Base-by-base conservation (phyloP, 2,888 invertebrate genomes). In the Polyploca ridens region DNA sequence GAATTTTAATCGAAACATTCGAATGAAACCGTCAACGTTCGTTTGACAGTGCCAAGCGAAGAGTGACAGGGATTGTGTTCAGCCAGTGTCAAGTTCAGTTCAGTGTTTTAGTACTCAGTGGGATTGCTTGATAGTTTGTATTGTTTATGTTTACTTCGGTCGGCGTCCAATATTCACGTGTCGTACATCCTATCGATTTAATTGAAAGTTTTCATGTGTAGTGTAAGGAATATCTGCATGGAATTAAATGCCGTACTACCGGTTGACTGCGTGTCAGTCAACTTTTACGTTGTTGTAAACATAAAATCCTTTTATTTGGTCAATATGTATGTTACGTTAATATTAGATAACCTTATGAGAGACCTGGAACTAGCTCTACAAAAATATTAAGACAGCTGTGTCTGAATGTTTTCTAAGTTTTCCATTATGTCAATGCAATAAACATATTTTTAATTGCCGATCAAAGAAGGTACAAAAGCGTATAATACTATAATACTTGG, bases 11-110 rank as follows among this genome's bases (percentile, higher is more conserved):
- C 84, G 83, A 86, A 81, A 79, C 72, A 81, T 87, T 86, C 83
- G 84, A 87, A 88, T 84, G 70, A 78, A 85, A 83, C 85, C 80
- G 85, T 82, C 83, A 79, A 79, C 72, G 77, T 72, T 75, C 74
- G 70, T 75, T 77, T 78, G 81, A 78, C 79, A 79, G 78, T 70
- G 67, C 70, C 66, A 73, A 77, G 79, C 73, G 69, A 75, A 77
- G 76, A 81, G 86, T 88, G 84, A 82, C 83, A 79, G 74, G 75
- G 77, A 74, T 74, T 71, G 79, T 82, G 79, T 70, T 64, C 72
- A 82, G 84, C 64, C 72, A 82, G 84, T 87, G 83, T 78, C 82
- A 84, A 86, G 86, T 87, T 82, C 78, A 84, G 86, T 88, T 86
- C 75, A 70, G 64, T 75, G 66, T 73, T 69, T 72, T 57, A 73